These are phyloP conservation scores for Gasterosteus nipponicus DNA, from an alignment of 2,113 vertebrate genomes.

Conservation along the genomic window DNA sequence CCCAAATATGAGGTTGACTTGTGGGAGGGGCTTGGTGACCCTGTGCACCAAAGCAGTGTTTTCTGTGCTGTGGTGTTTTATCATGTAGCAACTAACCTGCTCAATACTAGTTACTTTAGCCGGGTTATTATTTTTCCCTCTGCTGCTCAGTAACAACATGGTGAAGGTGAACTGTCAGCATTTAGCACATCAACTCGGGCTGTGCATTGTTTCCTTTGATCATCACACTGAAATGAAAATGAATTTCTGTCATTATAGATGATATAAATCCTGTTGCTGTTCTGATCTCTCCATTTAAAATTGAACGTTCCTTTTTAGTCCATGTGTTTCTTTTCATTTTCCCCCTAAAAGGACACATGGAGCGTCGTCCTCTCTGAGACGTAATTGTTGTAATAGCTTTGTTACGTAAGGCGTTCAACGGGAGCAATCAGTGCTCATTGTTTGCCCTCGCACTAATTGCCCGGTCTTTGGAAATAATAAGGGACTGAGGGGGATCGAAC, in stretches of 20 bases:
- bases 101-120: constrained; percentile 30
- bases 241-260: constrained; percentile 10
- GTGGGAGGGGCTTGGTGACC: not conserved
- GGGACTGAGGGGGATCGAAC: constrained; percentile 4
- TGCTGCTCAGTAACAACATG: constrained; percentile 26
- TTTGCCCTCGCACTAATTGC: constrained; percentile 38
- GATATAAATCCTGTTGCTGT: not conserved
- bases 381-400: constrained; percentile 43
- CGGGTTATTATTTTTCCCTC: constrained; percentile 13
- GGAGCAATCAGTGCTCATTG: constrained; percentile 44
- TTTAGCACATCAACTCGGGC: not conserved
- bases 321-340: constrained; percentile 4
- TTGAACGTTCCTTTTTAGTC: not conserved
- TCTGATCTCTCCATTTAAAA: not conserved
- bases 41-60: not conserved
- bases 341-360: not conserved
- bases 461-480: constrained; percentile 48
- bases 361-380: constrained; percentile 12
- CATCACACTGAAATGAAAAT: not conserved
- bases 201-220: not conserved
- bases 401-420: constrained; percentile 52
- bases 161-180: constrained; percentile 42
- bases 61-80: constrained; percentile 8
- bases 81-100: constrained; percentile 21
- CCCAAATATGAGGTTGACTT: not conserved